Conservation (phyloP, 1,140 invertebrate species). For the Pemphigus obesinymphae region DNA sequence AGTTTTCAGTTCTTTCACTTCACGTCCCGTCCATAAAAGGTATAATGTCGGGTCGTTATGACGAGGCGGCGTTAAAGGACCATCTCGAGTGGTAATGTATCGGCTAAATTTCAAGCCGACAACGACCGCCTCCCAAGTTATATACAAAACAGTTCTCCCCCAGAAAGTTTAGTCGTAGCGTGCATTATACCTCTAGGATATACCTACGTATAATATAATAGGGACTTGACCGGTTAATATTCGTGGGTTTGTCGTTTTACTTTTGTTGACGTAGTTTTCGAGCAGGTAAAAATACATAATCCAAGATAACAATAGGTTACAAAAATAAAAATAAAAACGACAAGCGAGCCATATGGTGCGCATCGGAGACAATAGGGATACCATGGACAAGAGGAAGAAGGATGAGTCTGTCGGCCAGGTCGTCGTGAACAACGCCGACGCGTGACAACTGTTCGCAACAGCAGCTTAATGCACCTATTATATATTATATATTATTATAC, state of each 20-base stretch:
- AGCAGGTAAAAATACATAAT: background rate
- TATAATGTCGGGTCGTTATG: too few species aligned
- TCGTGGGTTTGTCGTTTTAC: background rate
- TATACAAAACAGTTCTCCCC: background rate
- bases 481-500: too few species aligned
- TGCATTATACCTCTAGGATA: background rate
- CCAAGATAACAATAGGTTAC: background rate
- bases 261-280: background rate
- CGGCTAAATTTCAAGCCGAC: background rate
- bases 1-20: too few species aligned
- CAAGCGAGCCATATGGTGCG: background rate
- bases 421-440: background rate
- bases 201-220: background rate
- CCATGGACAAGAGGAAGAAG: background rate
- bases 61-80: background rate
- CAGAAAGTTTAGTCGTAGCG: background rate
- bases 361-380: background rate
- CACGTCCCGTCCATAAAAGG: too few species aligned
- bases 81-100: background rate
- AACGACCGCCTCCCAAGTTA: background rate
- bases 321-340: too few species aligned
- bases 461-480: too few species aligned
- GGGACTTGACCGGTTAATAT: background rate
- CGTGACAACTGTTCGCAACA: slow-evolving; percentile 11
- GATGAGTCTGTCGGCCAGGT: background rate